Percentiles rank a stretch among this genome's conserved stretches.
Evolutionary conservation across 2,113 vertebrate species (phyloP).

Genomic region (western clawed frog (Xenopus tropicalis)): DNA sequence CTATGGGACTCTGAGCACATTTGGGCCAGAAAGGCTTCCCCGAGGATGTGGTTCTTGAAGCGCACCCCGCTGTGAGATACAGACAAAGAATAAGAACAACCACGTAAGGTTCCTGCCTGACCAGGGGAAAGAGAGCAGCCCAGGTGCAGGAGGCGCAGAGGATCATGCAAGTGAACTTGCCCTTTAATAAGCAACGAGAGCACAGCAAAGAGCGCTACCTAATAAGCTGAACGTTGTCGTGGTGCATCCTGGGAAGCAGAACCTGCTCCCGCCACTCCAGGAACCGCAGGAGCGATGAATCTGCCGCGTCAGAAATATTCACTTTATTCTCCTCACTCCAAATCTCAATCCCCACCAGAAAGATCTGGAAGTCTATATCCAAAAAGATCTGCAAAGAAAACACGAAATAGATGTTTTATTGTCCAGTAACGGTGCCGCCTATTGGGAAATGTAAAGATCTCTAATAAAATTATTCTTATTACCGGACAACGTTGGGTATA

Average conservation of each 20-base stretch:
- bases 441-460: no score
- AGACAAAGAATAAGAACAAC: background rate
- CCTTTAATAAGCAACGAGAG: background rate
- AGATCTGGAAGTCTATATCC: conserved; percentile 35
- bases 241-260: conserved; percentile 34
- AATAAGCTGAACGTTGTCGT: conserved; percentile 43
- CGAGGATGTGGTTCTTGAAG: conserved; percentile 20
- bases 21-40: conserved; percentile 15
- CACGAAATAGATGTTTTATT: no score
- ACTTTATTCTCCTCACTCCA: conserved; percentile 39
- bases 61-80: background rate
- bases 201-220: conserved; percentile 19
- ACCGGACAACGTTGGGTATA: no score
- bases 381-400: conserved; percentile 35
- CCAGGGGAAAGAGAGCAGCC: no score
- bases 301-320: background rate
- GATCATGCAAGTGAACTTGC: background rate
- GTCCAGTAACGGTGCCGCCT: no score
- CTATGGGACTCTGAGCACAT: conserved; percentile 20
- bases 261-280: conserved; percentile 30
- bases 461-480: no score
- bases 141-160: background rate
- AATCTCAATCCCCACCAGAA: conserved; percentile 44
- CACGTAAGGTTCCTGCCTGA: background rate
- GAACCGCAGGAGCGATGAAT: conserved; percentile 24